phyloP scores from a whole-genome alignment of 2,113 vertebrate species.

The Melanerpes aurifrons region DNA sequence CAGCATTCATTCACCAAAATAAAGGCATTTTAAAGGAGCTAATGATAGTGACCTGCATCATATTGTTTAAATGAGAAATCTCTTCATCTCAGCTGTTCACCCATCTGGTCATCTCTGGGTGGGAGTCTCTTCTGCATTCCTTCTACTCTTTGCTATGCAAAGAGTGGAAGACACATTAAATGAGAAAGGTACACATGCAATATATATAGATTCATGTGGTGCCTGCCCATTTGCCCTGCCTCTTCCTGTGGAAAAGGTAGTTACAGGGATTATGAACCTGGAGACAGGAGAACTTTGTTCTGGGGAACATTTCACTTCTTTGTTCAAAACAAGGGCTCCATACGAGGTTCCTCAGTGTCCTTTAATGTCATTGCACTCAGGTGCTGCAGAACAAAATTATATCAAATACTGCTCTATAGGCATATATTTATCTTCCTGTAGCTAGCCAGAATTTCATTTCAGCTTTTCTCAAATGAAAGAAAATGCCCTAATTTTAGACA shows the following conservation, averaged over 20 bases:
- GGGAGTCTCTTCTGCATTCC: neutral
- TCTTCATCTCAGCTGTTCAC: neutral
- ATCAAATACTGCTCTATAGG: neutral
- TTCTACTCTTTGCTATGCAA: neutral
- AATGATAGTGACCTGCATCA: neutral
- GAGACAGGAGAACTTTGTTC: neutral
- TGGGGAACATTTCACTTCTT: neutral
- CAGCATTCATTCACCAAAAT: neutral
- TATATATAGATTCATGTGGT: rapidly evolving
- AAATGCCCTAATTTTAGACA: neutral
- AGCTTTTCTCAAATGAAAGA: neutral
- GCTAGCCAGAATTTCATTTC: neutral
- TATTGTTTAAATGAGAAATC: neutral
- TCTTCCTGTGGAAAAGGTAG: neutral
- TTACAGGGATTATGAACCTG: neutral
- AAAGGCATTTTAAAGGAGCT: neutral
- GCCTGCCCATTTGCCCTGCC: neutral
- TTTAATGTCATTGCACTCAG: neutral
- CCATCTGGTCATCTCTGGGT: neutral
- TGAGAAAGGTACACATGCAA: neutral
- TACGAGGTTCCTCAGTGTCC: rapidly evolving
- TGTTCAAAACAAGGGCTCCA: neutral
- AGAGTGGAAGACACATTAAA: neutral
- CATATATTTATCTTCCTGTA: neutral
- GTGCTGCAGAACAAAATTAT: neutral